Base-by-base conservation (phyloP, 2,888 invertebrate species). In the Drosophila mayaguana region DNA sequence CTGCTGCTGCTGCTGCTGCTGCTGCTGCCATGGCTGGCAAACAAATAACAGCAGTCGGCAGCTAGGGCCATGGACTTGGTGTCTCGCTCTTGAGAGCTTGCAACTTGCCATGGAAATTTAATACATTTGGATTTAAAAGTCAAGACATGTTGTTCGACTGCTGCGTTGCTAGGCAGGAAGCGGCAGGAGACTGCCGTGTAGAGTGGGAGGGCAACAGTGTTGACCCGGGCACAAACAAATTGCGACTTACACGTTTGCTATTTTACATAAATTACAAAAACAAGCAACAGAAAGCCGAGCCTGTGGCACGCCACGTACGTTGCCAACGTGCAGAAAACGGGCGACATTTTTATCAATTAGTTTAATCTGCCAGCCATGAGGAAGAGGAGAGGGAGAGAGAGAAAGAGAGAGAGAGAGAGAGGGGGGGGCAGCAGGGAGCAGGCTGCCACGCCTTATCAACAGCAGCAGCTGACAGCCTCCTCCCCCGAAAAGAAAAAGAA, bases 331-430 rank as follows among this genome's bases (percentile, higher is more conserved):
- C 81, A 71, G 72, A 80, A 79, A 81, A 81, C 86, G 75, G 81
- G 81, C 85, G 78, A 83, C 88, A 89, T 85, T 88, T 89, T 89
- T 88, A 88, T 88, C 88, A 88, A 88, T 88, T 89, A 89, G 89
- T 85, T 85, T 83, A 89, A 89, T 85, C 88, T 88, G 72, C 73
- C 64, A 54, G 54, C 55, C 59, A 43, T 22, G 32, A 7, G 20
- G 4, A 38, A 2, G 8, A 12, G 14, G 20, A 2, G 36, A 22
- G 61, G n/a, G 22, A 36, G 36, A 36, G 36, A 14, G 36, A 14
- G 28, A 6, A n/a, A 11, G 42, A 2, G 5, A 11, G 18, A 14
- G 32, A 6, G 34, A 32, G 50, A 18, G 22, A 1, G 6, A 9
- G 28, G 11, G n/a, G 8, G 16, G 2, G 9, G 16, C 9, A 22